phyloP scores from a whole-genome alignment of 2,888 invertebrate species.

The Ptychoptera albimana region DNA sequence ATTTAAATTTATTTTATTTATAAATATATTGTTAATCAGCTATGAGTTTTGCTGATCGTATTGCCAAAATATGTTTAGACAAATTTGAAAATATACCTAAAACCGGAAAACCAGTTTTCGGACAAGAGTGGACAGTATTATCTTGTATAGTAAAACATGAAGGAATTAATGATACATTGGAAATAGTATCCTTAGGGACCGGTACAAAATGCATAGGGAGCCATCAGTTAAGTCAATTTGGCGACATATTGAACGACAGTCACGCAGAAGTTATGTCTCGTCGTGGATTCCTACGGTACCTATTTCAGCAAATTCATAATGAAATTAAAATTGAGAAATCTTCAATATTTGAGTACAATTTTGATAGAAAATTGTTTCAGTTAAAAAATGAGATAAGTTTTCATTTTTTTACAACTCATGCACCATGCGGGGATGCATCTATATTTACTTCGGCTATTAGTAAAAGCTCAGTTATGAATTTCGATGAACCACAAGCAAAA shows the following conservation, averaged over 20 bases:
- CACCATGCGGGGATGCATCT: constrained; percentile 89
- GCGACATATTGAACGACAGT: constrained; percentile 69
- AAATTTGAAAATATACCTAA: constrained; percentile 39
- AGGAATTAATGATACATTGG: constrained; percentile 19
- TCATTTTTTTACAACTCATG: constrained; percentile 73
- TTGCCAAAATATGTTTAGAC: too few species aligned
- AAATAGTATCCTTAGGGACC: constrained; percentile 70
- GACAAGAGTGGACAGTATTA: constrained; percentile 68
- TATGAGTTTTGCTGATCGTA: too few species aligned
- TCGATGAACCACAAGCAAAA: constrained; percentile 12
- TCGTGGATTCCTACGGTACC: constrained; percentile 62
- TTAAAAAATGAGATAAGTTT: constrained; percentile 46
- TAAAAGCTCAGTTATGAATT: constrained; percentile 9
- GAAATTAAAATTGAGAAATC: constrained; percentile 15
- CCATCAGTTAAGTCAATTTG: constrained; percentile 43
- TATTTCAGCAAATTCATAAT: constrained; percentile 43
- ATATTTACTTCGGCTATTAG: constrained; percentile 39
- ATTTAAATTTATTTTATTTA: too few species aligned
- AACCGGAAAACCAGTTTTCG: constrained; percentile 58
- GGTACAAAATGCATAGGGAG: constrained; percentile 85
- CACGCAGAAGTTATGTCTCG: constrained; percentile 84
- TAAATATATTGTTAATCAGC: too few species aligned
- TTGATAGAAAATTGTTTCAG: constrained; percentile 25
- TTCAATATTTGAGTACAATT: constrained; percentile 24
- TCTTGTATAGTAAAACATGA: constrained; percentile 51